Percentiles rank a stretch among this genome's conserved stretches.
phyloP scores from a whole-genome alignment of 1,140 invertebrate genomes.

The Armadillidium nasatum region DNA sequence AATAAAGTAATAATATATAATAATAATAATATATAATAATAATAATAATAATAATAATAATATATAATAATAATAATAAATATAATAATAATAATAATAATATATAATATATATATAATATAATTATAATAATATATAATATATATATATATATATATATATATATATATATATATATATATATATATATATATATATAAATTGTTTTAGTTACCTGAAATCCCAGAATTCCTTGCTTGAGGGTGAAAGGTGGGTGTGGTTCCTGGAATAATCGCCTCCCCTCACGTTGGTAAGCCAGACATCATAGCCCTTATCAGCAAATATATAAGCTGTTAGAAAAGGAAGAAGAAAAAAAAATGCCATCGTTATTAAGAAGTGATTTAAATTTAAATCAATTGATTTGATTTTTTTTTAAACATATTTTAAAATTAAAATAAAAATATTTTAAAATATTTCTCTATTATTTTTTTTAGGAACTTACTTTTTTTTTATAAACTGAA shows the following conservation, averaged over 20 bases:
- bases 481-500: too few species aligned
- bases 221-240: slow-evolving; percentile 46
- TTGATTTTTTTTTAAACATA: not conserved
- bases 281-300: slow-evolving; percentile 66
- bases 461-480: not conserved
- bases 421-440: not conserved
- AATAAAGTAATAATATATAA: too few species aligned
- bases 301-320: slow-evolving; percentile 69
- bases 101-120: too few species aligned
- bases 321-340: slow-evolving; percentile 51
- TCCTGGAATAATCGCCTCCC: slow-evolving; percentile 58
- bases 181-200: too few species aligned
- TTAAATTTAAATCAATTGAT: not conserved
- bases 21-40: too few species aligned
- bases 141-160: too few species aligned
- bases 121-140: too few species aligned
- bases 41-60: too few species aligned
- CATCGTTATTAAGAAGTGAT: not conserved
- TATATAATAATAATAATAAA: too few species aligned
- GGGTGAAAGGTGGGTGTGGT: slow-evolving; percentile 46
- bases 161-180: too few species aligned
- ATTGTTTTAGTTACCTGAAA: slow-evolving; percentile 38
- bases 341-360: not conserved
- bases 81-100: too few species aligned
- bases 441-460: not conserved